Conservation (phyloP, 2,113 vertebrate genomes). For the Ardeotis arabs region DNA sequence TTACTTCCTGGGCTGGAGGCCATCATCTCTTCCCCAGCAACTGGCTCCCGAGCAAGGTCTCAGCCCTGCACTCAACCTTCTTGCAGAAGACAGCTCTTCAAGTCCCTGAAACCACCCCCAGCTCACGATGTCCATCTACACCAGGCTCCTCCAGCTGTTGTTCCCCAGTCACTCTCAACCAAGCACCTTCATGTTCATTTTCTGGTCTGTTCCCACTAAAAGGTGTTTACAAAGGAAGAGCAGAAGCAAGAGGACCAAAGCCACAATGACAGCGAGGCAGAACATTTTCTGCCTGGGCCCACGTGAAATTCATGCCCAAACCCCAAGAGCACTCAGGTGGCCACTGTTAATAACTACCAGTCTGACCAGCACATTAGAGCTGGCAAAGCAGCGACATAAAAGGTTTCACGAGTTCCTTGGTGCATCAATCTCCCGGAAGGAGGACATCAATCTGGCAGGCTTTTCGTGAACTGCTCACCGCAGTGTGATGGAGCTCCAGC, state of each 20-base stretch:
- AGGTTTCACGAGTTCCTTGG: rapidly evolving
- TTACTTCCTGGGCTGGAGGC: neutral
- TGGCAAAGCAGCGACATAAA: neutral
- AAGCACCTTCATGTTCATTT: neutral
- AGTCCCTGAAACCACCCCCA: neutral
- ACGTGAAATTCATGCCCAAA: neutral
- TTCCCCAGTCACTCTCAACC: neutral
- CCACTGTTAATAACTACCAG: neutral
- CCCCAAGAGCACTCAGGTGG: rapidly evolving
- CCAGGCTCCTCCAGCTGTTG: neutral
- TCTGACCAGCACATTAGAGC: neutral
- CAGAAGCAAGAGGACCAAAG: neutral
- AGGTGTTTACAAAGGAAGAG: neutral
- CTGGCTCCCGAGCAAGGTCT: neutral
- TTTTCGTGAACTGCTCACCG: neutral
- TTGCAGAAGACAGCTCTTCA: neutral
- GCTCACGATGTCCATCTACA: neutral
- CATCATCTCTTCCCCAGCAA: neutral
- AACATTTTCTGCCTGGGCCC: neutral
- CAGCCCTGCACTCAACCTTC: neutral
- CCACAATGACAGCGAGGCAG: rapidly evolving
- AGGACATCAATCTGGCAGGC: neutral
- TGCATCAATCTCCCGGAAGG: neutral
- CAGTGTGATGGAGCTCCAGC: neutral
- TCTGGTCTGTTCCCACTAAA: neutral